Conservation (phyloP, 1,140 invertebrate genomes). For the Macrobrachium rosenbergii region DNA sequence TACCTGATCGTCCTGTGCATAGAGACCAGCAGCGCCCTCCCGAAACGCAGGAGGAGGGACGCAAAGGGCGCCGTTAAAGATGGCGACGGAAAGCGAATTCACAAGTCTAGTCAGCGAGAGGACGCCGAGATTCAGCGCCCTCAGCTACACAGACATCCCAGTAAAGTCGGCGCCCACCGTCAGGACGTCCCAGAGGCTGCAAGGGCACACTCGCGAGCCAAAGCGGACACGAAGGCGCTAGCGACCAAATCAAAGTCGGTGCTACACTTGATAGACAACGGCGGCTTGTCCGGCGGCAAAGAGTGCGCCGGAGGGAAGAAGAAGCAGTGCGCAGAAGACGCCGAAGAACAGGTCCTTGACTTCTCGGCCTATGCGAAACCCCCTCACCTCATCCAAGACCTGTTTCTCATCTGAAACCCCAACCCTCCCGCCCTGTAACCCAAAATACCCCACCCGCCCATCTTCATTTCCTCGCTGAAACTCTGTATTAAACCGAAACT, state of each 20-base stretch:
- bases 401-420: neutral
- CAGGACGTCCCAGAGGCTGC: no score
- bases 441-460: neutral
- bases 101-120: neutral
- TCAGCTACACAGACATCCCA: neutral
- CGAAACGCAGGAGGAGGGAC: slow-evolving; percentile 60
- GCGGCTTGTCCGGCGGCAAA: neutral
- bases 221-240: no score
- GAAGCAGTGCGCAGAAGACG: neutral
- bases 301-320: neutral
- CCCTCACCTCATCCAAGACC: neutral
- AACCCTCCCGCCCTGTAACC: neutral
- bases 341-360: neutral
- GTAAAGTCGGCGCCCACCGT: no score
- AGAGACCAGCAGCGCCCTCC: slow-evolving; percentile 77
- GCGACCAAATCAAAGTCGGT: no score
- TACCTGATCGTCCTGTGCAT: slow-evolving; percentile 91
- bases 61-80: neutral
- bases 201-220: no score
- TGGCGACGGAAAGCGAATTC: neutral
- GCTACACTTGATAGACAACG: no score
- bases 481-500: no score
- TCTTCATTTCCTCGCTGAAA: neutral
- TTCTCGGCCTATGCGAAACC: neutral
- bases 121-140: neutral